Evolutionary conservation across 92 coral and sea anemone genomes (phyloP).

Genomic region (Parazoanthus swiftii): DNA sequence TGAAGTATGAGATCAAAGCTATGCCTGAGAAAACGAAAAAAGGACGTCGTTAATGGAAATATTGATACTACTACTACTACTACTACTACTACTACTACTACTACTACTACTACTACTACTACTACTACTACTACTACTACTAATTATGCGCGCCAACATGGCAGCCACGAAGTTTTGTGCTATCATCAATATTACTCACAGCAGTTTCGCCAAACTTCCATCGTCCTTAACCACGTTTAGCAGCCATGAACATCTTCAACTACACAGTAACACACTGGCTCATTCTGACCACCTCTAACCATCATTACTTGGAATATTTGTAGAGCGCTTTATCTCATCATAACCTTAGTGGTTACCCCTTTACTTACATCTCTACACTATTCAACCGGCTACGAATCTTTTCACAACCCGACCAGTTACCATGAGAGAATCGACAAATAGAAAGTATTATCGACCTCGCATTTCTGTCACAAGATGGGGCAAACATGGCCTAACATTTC

Average conservation of each 20-base stretch:
- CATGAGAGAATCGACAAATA: background rate
- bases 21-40: too few relatives aligned
- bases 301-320: too few relatives aligned
- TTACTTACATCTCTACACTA: background rate
- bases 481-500: background rate
- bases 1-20: too few relatives aligned
- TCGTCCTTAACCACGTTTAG: background rate
- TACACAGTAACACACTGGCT: background rate
- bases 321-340: too few relatives aligned
- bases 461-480: constrained; percentile 8
- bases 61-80: too few relatives aligned
- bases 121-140: too few relatives aligned
- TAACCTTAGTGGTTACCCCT: too few relatives aligned
- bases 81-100: too few relatives aligned
- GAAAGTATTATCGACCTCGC: background rate
- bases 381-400: background rate
- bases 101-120: too few relatives aligned
- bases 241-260: background rate
- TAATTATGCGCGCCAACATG: background rate
- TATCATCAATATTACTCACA: background rate
- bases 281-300: background rate
- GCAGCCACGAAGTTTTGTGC: constrained; percentile 10
- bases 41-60: too few relatives aligned
- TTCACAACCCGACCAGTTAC: background rate
- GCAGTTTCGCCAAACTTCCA: constrained; percentile 6